A percentile compares a stretch with the other conserved stretches of the same genome.
Conservation (phyloP, 2,113 vertebrate genomes). For the Colius striatus region DNA sequence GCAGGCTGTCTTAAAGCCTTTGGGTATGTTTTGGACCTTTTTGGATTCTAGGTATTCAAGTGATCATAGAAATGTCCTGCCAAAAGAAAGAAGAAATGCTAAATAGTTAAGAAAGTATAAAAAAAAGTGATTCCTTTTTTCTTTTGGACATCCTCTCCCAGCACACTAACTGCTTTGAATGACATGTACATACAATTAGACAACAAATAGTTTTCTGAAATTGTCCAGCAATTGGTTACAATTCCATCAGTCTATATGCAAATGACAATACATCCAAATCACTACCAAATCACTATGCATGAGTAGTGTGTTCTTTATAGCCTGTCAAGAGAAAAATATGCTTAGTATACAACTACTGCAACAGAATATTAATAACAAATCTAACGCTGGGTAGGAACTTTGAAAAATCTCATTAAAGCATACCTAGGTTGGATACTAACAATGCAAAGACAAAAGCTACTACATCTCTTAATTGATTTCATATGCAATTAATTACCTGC, state of each 20-base stretch:
- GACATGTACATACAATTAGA: accelerated
- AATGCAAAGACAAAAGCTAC: not conserved
- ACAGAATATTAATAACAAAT: conserved; percentile 22
- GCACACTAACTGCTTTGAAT: not conserved
- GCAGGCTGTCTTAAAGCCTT: not conserved
- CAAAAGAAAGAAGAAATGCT: not conserved
- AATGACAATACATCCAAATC: conserved; percentile 4
- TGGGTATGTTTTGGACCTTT: not conserved
- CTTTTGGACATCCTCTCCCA: not conserved
- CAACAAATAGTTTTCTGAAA: not conserved
- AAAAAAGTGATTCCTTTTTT: too few species aligned
- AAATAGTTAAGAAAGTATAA: not conserved
- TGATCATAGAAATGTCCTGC: not conserved
- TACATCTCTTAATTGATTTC: not conserved
- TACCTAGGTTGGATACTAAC: not conserved
- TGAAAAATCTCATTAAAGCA: not conserved
- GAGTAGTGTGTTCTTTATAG: not conserved
- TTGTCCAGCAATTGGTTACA: not conserved
- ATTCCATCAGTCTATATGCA: not conserved
- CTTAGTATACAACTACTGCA: not conserved
- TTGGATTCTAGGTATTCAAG: not conserved
- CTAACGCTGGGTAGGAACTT: not conserved
- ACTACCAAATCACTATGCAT: not conserved
- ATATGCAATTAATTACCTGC: not conserved
- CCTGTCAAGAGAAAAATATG: conserved; percentile 24